phyloP scores from a whole-genome alignment of 2,797 vertebrate genomes.

The Hirundo rustica region DNA sequence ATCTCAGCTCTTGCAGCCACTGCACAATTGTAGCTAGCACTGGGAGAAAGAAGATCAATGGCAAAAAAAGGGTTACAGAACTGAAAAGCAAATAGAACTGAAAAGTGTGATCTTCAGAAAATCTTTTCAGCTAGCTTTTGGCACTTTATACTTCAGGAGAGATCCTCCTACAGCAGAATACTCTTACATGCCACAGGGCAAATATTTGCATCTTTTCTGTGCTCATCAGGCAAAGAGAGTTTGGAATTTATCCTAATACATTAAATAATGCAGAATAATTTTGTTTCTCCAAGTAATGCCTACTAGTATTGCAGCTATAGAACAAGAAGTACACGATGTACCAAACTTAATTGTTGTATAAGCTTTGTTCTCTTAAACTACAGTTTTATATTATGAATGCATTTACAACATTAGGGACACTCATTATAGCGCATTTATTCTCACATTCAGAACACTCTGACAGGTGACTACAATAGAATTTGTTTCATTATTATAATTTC shows the following conservation, averaged over 20 bases:
- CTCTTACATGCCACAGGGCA: neutral
- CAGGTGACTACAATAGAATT: conserved; percentile 17
- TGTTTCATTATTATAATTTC: conserved; percentile 43
- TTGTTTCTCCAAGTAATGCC: neutral
- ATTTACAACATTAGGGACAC: neutral
- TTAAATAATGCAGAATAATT: neutral
- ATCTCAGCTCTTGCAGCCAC: neutral
- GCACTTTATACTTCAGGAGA: neutral
- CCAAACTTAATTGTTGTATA: neutral
- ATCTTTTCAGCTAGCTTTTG: neutral
- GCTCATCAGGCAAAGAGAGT: neutral
- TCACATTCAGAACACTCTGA: conserved; percentile 22
- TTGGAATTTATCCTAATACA: neutral
- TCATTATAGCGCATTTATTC: neutral
- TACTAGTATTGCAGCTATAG: neutral
- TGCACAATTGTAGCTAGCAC: neutral
- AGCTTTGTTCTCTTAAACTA: neutral
- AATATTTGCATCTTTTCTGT: neutral
- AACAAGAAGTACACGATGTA: neutral
- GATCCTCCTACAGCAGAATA: neutral
- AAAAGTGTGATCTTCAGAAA: neutral
- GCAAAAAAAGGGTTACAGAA: neutral
- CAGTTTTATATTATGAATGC: neutral
- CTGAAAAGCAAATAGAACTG: neutral
- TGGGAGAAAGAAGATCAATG: neutral